A percentile compares a stretch with the other conserved stretches of the same genome.
Conservation (phyloP, 2,888 invertebrate species). For the Ametastegia equiseti region DNA sequence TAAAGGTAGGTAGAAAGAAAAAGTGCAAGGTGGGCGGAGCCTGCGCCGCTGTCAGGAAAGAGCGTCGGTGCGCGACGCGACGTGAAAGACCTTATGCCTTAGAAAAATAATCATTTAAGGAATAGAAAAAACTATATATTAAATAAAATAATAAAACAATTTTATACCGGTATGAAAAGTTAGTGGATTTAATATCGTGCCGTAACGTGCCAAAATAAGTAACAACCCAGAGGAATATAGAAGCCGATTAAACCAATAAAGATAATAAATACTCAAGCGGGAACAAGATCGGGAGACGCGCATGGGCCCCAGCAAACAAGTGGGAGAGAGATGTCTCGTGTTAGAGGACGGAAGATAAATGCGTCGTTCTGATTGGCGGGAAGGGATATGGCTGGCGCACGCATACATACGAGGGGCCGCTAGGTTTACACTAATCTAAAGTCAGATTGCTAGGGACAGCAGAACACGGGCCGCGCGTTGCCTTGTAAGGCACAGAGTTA, state of each 20-base stretch:
- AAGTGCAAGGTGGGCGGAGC: slow-evolving; percentile 59
- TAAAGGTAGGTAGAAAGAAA: slow-evolving; percentile 46
- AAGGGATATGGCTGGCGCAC: slow-evolving; percentile 65
- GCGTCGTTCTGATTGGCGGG: slow-evolving; percentile 64
- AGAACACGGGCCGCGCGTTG: slow-evolving; percentile 68
- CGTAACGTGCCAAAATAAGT: not conserved
- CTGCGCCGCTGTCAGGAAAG: slow-evolving; percentile 56
- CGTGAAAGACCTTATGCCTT: slow-evolving; percentile 26
- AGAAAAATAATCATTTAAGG: not conserved
- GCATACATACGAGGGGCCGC: slow-evolving; percentile 53
- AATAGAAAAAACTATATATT: not conserved
- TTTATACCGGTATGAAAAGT: not conserved
- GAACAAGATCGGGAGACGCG: slow-evolving; percentile 33
- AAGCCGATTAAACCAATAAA: not conserved
- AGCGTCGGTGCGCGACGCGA: slow-evolving; percentile 50
- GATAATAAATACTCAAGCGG: slow-evolving; percentile 21
- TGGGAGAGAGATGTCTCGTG: slow-evolving; percentile 51
- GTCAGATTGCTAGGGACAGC: slow-evolving; percentile 62
- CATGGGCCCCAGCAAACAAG: slow-evolving; percentile 49
- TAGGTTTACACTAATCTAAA: slow-evolving; percentile 49
- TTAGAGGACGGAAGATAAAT: slow-evolving; percentile 53
- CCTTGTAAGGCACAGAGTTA: slow-evolving; percentile 66
- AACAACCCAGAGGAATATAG: not conserved
- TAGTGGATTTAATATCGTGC: not conserved
- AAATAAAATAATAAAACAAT: not conserved